Conservation (phyloP, 2,888 invertebrate genomes). For the Poecilus cupreus region DNA sequence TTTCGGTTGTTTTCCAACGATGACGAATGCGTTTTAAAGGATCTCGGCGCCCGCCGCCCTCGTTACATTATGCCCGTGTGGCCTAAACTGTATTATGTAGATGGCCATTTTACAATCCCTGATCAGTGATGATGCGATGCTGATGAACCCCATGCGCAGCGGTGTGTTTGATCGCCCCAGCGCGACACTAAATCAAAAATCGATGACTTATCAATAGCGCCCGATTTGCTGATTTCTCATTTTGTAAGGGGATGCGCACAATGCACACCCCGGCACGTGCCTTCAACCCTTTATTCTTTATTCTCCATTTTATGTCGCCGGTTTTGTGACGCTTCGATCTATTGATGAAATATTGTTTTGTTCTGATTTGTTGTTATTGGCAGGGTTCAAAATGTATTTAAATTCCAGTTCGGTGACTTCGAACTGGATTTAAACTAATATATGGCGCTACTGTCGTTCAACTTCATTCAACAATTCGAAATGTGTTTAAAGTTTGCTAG, state of each 20-base stretch:
- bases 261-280: not conserved
- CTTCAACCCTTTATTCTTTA: not conserved
- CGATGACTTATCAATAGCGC: constrained; percentile 55
- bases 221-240: constrained; percentile 30
- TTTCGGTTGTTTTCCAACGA: constrained; percentile 35
- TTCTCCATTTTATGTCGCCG: not conserved
- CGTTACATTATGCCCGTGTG: not conserved
- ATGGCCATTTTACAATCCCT: constrained; percentile 36
- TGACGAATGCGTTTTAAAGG: constrained; percentile 57
- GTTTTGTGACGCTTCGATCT: constrained; percentile 4
- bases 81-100: constrained; percentile 41
- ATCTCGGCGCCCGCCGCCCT: constrained; percentile 11
- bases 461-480: no score
- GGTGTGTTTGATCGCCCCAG: not conserved
- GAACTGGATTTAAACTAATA: no score
- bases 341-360: not conserved
- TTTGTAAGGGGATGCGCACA: constrained; percentile 10
- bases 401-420: not conserved
- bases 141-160: not conserved
- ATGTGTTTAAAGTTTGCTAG: no score
- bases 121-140: not conserved
- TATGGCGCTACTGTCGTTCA: no score
- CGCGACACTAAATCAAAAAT: constrained; percentile 46
- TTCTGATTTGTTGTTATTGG: not conserved
- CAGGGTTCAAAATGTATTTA: not conserved